These are phyloP conservation scores for Phortica magna DNA, from an alignment of 2,888 invertebrate genomes.

Conservation along the genomic window DNA sequence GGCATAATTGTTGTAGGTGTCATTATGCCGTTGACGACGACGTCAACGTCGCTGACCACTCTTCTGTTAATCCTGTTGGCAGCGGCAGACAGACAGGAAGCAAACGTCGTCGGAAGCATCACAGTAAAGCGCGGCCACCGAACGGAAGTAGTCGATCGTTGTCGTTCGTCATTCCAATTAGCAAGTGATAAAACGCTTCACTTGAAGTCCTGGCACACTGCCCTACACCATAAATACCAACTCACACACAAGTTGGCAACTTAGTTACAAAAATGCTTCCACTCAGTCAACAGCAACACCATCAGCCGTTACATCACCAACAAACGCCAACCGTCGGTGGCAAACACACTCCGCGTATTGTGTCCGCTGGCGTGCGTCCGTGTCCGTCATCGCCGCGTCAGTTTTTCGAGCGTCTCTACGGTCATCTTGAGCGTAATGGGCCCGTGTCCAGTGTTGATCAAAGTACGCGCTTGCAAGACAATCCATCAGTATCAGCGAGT, in stretches of 20 bases:
- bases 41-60: conserved; percentile 45
- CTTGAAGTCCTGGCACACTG: conserved; percentile 9
- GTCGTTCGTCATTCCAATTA: not conserved
- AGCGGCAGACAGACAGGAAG: conserved; percentile 23
- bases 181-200: conserved; percentile 1
- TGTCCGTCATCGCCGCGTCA: conserved; percentile 88
- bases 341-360: conserved; percentile 51
- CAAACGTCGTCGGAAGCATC: not conserved
- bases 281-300: conserved; percentile 41
- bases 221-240: conserved; percentile 11
- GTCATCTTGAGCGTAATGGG: conserved; percentile 82
- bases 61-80: conserved; percentile 55
- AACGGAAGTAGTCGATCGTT: conserved; percentile 8
- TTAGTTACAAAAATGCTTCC: conserved; percentile 52
- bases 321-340: conserved; percentile 35
- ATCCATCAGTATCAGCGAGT: not conserved
- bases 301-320: conserved; percentile 32
- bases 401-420: conserved; percentile 89
- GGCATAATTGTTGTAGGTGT: conserved; percentile 33
- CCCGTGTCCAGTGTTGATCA: not conserved
- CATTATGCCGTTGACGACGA: conserved; percentile 32
- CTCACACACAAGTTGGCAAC: not conserved
- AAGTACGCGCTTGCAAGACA: not conserved
- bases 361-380: conserved; percentile 50
- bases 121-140: not conserved